Base-by-base conservation (phyloP, 1,140 invertebrate species). In the Pachypsylla venusta region DNA sequence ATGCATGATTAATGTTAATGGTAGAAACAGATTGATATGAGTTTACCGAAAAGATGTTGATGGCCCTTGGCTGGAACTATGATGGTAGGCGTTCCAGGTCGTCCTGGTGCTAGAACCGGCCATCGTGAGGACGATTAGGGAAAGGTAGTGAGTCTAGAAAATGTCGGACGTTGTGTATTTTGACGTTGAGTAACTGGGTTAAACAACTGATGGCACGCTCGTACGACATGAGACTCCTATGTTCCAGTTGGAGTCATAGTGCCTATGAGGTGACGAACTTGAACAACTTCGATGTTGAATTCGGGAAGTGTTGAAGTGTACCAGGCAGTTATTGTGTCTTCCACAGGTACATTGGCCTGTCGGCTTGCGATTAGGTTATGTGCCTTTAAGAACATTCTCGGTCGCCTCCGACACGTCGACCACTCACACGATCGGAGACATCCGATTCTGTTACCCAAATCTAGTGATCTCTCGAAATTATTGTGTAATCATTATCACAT, bases 401-500 rank as follows among this genome's bases (percentile, higher is more conserved):
- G 61, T 26, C n/a, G 54, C 12, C 19, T 57, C 16, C 2, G 7
- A 19, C 25, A 57, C 25, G 42, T 20, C 42, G 19, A 25, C 25
- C 55, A 59, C 20, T 25, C 42, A 28, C 56, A 58, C 56, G 63
- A 67, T 25, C 63, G 66, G 22, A 72, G 70, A 61, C 70, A 74
- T 65, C 73, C 72, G 0, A 68, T 73, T 14, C 35, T 75, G 7
- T 54, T 71, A 30, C 67, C 70, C 20, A 27, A 61, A 10, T 66
- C 64, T 20, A 61, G 70, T 64, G 59, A 63, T 25, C 56, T 74
- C 3, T 67, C 68, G 14, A 59, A 64, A 7, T 48, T 72, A 30
- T 61, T 75, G 2, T 65, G 74, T 10, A 39, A 57, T 7, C 14
- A n/a, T 57, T 61, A 67, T 24, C 73, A 75, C 60, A 1, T 54